Conservation (phyloP, 2,797 vertebrate genomes). For the Tapera naevia region DNA sequence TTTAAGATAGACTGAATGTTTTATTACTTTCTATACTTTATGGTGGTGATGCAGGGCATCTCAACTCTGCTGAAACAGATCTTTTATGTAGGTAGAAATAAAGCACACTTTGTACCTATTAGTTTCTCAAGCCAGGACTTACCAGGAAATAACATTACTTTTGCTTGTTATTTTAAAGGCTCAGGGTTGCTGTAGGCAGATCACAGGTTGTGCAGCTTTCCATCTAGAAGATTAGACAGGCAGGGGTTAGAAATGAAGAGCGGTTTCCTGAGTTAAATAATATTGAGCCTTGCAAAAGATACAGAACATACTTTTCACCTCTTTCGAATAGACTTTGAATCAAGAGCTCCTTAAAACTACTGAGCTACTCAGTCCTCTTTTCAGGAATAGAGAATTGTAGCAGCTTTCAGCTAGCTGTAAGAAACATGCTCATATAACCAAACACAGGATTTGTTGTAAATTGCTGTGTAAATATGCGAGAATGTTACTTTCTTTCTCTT, state of each 20-base stretch:
- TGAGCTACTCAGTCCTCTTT: neutral
- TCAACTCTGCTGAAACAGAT: neutral
- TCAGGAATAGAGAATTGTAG: neutral
- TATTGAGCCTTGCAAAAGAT: neutral
- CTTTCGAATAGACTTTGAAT: neutral
- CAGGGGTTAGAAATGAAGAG: neutral
- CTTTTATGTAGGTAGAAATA: neutral
- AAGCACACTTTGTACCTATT: neutral
- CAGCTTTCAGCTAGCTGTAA: neutral
- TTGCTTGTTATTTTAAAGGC: neutral
- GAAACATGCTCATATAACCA: neutral
- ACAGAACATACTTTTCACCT: neutral
- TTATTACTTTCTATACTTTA: neutral
- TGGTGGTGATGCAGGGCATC: neutral
- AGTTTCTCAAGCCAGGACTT: neutral
- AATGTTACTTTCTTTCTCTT: neutral
- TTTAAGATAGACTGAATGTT: neutral
- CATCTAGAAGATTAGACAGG: neutral
- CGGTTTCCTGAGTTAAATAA: neutral
- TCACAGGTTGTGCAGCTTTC: neutral
- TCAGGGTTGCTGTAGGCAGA: neutral
- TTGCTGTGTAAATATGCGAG: neutral
- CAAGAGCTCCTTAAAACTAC: neutral
- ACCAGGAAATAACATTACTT: neutral
- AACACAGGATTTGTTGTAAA: neutral